Percentiles rank a stretch among this genome's conserved stretches.
phyloP scores from a whole-genome alignment of 1,140 invertebrate genomes.

The Eumeta japonica region DNA sequence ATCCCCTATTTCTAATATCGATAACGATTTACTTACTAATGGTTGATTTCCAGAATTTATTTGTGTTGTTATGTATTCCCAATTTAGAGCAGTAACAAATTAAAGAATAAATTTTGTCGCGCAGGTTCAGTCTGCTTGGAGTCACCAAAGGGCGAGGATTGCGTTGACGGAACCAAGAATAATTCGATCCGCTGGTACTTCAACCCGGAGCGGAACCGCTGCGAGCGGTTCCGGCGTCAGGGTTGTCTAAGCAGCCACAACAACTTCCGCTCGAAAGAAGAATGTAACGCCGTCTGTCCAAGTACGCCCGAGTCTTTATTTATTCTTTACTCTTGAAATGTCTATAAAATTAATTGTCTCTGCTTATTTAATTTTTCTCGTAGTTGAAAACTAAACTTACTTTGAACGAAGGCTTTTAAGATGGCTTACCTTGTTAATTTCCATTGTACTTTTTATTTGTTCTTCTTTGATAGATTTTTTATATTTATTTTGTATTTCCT shows the following conservation, averaged over 20 bases:
- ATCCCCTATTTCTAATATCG: too few species aligned
- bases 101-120: too few species aligned
- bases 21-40: too few species aligned
- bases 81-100: too few species aligned
- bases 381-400: neutral
- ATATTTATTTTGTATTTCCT: too few species aligned
- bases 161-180: constrained; percentile 40
- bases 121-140: constrained; percentile 81
- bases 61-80: too few species aligned
- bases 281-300: constrained; percentile 81
- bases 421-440: too few species aligned
- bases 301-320: too few species aligned
- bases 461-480: too few species aligned
- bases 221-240: constrained; percentile 68
- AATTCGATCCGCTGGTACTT: constrained; percentile 74
- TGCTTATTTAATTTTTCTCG: neutral
- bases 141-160: constrained; percentile 62
- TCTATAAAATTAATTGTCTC: constrained; percentile 5
- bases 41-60: too few species aligned
- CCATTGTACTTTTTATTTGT: too few species aligned
- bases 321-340: constrained; percentile 19
- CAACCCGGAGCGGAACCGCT: constrained; percentile 73
- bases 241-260: constrained; percentile 84
- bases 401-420: neutral
- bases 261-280: constrained; percentile 79